Evolutionary conservation across 2,888 invertebrate species (phyloP), one percentile per base, ranked within the genome.

Genomic region (Podotricha telesiphe): DNA sequence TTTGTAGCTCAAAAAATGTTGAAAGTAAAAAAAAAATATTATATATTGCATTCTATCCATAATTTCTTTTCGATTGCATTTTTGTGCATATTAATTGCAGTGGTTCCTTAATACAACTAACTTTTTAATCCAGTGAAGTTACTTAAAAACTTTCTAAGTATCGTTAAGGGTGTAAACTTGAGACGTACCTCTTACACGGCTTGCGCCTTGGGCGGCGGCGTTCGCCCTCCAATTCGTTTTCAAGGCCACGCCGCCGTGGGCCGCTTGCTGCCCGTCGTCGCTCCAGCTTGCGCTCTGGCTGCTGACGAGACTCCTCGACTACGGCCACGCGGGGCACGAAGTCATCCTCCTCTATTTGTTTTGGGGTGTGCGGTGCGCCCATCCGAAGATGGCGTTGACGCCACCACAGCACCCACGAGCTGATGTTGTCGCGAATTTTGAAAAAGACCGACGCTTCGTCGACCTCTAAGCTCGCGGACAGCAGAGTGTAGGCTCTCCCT

Each of bases 331-430:
- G 84, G 8, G 89, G 89, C 78, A 84, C 80, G 83, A 82, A 84
- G 66, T 89, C 91, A 86, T 91, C 88, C 64, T 89, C 89, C 70
- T 89, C 89, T 70, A 90, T 86, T 68, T 80, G 83, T 80, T 86
- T 90, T 66, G 89, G 91, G 86, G 89, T 88, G 88, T 89, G 91
- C 88, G 92, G 91, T 83, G 91, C 91, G 89, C 91, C 91, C 89
- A 90, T 89, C 88, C 89, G 86, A 86, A 89, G 88, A 89, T 86
- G 91, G 81, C 89, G 87, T 81, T 88, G 86, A 86, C 91, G 91
- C 91, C 91, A 89, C 92, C 92, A 90, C 91, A 91, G 86, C 80
- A 91, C 90, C 92, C 92, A 92, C 87, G 88, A 88, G 76, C 87
- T 88, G 84, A 91, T 85, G 80, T 88, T 90, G 79, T 91, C 91